Percentiles rank a stretch among this genome's conserved stretches.
These are phyloP conservation scores for Andrena flavipes DNA, from an alignment of 2,888 invertebrate species.

Conservation along the genomic window DNA sequence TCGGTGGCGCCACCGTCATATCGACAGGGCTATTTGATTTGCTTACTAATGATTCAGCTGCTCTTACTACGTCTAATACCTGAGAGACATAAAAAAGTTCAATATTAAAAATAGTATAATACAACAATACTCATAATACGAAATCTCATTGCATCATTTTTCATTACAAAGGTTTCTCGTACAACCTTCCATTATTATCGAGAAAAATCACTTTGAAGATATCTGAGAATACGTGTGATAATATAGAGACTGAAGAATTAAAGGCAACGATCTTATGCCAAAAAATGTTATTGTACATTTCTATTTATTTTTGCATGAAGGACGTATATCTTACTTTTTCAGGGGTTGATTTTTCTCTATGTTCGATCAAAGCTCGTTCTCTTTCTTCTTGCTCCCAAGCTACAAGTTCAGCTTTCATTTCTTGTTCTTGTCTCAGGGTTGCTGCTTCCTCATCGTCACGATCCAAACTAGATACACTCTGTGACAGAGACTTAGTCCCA, in stretches of 20 bases:
- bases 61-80: conserved; percentile 96
- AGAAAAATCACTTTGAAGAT: too few species aligned
- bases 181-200: too few species aligned
- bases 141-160: too few species aligned
- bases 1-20: conserved; percentile 87
- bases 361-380: conserved; percentile 86
- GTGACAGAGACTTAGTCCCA: conserved; percentile 86
- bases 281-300: too few species aligned
- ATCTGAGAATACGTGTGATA: too few species aligned
- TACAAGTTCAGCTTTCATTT: conserved; percentile 90
- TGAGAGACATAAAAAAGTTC: conserved; percentile 76
- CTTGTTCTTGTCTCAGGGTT: conserved; percentile 87
- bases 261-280: too few species aligned
- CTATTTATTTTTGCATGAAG: too few species aligned
- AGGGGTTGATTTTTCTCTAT: conserved; percentile 92
- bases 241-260: too few species aligned
- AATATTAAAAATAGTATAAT: conserved; percentile 10
- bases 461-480: conserved; percentile 95
- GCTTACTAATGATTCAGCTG: conserved; percentile 93
- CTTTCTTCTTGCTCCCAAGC: conserved; percentile 91
- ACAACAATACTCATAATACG: too few species aligned
- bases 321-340: conserved; percentile 88
- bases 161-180: too few species aligned
- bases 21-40: conserved; percentile 86
- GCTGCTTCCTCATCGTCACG: conserved; percentile 90